Evolutionary conservation across 2,113 vertebrate genomes (phyloP), one percentile per base, ranked within the genome.

Genomic region (Piaya cayana): DNA sequence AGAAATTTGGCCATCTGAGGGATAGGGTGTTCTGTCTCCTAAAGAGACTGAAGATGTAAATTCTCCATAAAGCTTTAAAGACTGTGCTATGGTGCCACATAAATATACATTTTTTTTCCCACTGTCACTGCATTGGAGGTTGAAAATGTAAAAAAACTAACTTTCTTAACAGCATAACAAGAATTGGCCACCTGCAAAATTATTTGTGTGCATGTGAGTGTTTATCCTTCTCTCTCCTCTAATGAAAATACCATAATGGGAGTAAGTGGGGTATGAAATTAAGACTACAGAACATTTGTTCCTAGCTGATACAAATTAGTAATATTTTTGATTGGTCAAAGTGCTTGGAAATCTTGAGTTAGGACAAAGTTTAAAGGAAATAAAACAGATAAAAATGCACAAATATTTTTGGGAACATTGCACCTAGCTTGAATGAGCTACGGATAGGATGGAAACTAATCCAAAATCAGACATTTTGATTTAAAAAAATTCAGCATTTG

Each of bases 251-350:
- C 25, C 15, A 49, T 93, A 92, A 94, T 60, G 69, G 53, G 27
- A 94, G 32, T 78, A 96, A 97, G 95, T 91, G 82, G 77, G 49
- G 68, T 96, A 93, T 96, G 90, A 96, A 96, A 92, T 93, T 88
- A 93, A 39, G 49, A 78, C 53, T 88, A 78, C 68, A 92, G 82
- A 86, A 90, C 63, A 86, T 97, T 96, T 86, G 49, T 82, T 95
- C 72, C 70, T 93, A 86, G 69, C 45, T 82, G 72, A 68, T 75
- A 55, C 25, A 90, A 81, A 81, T 88, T 82, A 78, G 49, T 64
- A 79, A 84, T 65, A 53, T 53, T 93, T 93, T 95, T 81, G 34
- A 68, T 83, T 84, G 90, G 60, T 86, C 77, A 79, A 37, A 91
- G 58, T 30, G 13, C 45, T 79, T 92, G 39, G 5, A 90, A 90